Percentiles rank a stretch among this genome's conserved stretches.
phyloP scores from a whole-genome alignment of 2,888 invertebrate genomes.

The Mythimna albipuncta region DNA sequence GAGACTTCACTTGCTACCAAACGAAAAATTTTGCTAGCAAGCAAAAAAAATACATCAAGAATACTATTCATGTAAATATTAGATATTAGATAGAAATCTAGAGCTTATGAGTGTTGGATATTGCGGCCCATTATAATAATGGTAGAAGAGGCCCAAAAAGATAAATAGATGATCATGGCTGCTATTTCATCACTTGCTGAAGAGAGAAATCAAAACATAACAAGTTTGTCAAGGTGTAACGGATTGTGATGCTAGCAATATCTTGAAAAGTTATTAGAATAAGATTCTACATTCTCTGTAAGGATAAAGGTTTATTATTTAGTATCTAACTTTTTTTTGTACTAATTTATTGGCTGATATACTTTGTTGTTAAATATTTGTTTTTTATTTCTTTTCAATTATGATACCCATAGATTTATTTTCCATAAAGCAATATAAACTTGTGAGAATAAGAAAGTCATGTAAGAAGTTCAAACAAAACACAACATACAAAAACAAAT shows the following conservation, averaged over 20 bases:
- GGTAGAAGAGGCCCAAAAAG: not conserved
- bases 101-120: no score
- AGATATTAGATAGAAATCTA: no score
- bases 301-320: constrained; percentile 15
- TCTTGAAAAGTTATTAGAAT: constrained; percentile 15
- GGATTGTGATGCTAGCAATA: constrained; percentile 9
- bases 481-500: constrained; percentile 45
- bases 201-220: not conserved
- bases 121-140: no score
- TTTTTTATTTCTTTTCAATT: constrained; percentile 25
- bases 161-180: not conserved
- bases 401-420: not conserved
- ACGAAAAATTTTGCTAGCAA: no score
- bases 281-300: constrained; percentile 6
- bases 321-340: constrained; percentile 38
- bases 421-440: no score
- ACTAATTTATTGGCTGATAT: constrained; percentile 20
- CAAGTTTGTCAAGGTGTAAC: not conserved
- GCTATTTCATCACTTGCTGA: not conserved
- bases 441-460: no score
- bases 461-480: constrained; percentile 2
- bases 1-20: no score
- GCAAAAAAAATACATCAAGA: no score
- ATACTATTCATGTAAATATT: no score
- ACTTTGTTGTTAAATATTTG: constrained; percentile 15